These are phyloP conservation scores for Camponotus vicinus DNA, from an alignment of 1,140 invertebrate species.

Conservation along the genomic window DNA sequence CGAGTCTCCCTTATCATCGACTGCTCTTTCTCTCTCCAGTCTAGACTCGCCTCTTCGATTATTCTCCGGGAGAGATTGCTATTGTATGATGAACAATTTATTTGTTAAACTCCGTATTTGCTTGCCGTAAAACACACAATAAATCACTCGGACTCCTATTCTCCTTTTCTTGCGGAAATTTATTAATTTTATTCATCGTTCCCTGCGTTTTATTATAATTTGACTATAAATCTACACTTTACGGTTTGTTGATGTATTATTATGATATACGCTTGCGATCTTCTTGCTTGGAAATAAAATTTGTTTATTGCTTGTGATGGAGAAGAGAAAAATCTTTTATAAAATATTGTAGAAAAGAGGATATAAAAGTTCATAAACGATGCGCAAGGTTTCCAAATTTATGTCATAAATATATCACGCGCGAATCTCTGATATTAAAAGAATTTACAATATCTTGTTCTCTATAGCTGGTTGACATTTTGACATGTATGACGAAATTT, in stretches of 20 bases:
- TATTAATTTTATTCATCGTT: not conserved
- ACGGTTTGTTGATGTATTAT: not conserved
- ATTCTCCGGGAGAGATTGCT: not conserved
- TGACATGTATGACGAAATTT: not conserved
- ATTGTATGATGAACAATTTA: not conserved
- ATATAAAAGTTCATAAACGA: constrained; percentile 14
- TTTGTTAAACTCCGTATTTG: not conserved
- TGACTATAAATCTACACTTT: not conserved
- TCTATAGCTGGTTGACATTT: not conserved
- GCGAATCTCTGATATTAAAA: not conserved
- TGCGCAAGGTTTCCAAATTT: not conserved
- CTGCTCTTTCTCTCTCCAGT: not conserved
- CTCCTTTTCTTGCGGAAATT: not conserved
- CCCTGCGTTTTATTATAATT: not conserved
- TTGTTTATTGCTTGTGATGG: not conserved
- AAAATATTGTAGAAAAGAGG: not conserved
- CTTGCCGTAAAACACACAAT: too few relatives aligned
- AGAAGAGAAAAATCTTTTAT: constrained; percentile 5
- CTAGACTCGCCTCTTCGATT: not conserved
- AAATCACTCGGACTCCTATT: not conserved
- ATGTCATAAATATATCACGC: not conserved
- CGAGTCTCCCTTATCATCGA: constrained; percentile 5
- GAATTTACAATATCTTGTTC: not conserved
- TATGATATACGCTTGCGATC: not conserved
- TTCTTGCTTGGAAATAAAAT: constrained; percentile 1